A percentile compares a stretch with the other conserved stretches of the same genome.
Conservation (phyloP, 1,140 invertebrate species). For the Pissodes strobi region DNA sequence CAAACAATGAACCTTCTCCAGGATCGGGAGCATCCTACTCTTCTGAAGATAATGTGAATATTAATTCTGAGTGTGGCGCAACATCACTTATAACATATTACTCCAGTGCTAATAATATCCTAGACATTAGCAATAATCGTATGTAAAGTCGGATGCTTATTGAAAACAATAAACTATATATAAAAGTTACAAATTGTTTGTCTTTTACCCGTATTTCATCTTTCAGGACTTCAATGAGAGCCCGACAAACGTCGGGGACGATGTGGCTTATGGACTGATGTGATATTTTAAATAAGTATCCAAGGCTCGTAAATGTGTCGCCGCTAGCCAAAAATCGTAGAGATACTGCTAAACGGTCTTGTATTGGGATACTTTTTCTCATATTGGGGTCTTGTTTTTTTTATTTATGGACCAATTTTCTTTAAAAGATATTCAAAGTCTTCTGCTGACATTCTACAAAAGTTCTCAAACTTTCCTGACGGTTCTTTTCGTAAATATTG, state of each 20-base stretch:
- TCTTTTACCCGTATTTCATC: slow-evolving; percentile 40
- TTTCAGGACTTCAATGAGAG: slow-evolving; percentile 35
- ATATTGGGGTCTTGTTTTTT: slow-evolving; percentile 32
- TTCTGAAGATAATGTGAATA: no score
- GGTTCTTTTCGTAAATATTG: no score
- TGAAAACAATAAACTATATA: not conserved
- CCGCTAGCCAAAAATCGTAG: slow-evolving; percentile 47
- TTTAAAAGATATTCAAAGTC: slow-evolving; percentile 40
- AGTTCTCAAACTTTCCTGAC: slow-evolving; percentile 36
- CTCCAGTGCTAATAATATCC: not conserved
- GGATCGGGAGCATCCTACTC: no score
- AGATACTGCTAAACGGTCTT: slow-evolving; percentile 43
- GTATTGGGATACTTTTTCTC: slow-evolving; percentile 15
- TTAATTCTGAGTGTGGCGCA: no score
- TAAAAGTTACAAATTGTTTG: not conserved
- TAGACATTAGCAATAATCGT: not conserved
- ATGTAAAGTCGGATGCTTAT: not conserved
- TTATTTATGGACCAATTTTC: no score
- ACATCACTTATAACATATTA: no score
- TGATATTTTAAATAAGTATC: slow-evolving; percentile 44
- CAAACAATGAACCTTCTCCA: not conserved
- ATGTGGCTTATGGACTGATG: slow-evolving; percentile 38
- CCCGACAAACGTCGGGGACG: slow-evolving; percentile 41
- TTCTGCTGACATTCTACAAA: slow-evolving; percentile 41
- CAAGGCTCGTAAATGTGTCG: slow-evolving; percentile 39